Percentiles rank a stretch among this genome's conserved stretches.
phyloP scores from a whole-genome alignment of 2,797 vertebrate genomes.

The Meriones psammophilus region DNA sequence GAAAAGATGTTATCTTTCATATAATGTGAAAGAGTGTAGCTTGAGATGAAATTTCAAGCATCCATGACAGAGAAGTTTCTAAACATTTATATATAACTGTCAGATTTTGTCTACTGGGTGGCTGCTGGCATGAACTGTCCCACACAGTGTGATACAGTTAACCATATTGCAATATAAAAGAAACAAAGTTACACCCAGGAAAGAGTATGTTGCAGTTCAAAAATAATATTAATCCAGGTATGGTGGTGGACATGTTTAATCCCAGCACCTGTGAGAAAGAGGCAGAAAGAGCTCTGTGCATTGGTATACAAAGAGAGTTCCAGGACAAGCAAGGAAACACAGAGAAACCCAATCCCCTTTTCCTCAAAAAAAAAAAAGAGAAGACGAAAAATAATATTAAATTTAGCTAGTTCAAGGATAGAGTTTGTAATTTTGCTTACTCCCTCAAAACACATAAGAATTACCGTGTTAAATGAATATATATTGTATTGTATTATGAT shows the following conservation, averaged over 20 bases:
- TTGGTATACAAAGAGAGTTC: too few relatives aligned
- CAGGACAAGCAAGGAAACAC: too few relatives aligned
- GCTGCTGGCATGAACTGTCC: not conserved
- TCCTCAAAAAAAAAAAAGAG: not conserved
- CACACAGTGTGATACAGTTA: not conserved
- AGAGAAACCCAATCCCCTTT: too few relatives aligned
- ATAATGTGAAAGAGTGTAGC: not conserved
- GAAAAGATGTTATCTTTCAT: not conserved
- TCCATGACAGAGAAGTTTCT: not conserved
- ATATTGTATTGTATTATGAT: too few relatives aligned
- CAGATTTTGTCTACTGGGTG: slow-evolving; percentile 3
- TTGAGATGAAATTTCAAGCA: not conserved
- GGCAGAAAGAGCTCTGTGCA: too few relatives aligned
- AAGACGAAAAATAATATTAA: not conserved
- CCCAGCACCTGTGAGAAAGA: too few relatives aligned
- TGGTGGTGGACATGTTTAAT: not conserved
- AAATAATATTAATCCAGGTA: not conserved
- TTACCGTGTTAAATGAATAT: not conserved
- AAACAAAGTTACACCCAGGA: not conserved
- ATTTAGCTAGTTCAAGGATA: not conserved
- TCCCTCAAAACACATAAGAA: not conserved
- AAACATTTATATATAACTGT: not conserved
- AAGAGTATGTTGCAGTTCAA: not conserved
- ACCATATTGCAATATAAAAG: not conserved
- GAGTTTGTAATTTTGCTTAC: not conserved